phyloP scores from a whole-genome alignment of 2,113 vertebrate genomes.

The Carollia perspicillata region DNA sequence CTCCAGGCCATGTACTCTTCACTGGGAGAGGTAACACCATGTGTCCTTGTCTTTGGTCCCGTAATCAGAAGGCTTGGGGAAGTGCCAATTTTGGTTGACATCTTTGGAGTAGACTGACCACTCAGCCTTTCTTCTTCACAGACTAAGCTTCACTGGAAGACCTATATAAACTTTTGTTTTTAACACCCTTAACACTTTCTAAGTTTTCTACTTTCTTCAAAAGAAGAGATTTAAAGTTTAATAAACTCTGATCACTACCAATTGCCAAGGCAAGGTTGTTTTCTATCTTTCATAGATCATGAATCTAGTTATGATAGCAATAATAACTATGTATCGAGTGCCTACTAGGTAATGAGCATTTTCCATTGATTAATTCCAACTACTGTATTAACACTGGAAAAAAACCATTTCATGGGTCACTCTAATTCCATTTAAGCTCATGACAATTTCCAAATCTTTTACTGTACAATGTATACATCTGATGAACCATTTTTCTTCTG shows the following conservation, averaged over 20 bases:
- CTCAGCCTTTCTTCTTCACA: not conserved
- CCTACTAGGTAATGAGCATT: not conserved
- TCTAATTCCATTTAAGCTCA: not conserved
- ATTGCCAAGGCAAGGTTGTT: not conserved
- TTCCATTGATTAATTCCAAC: not conserved
- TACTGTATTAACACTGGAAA: not conserved
- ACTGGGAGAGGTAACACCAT: not conserved
- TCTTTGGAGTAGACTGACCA: not conserved
- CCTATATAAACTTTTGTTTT: not conserved
- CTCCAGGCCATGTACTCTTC: not conserved
- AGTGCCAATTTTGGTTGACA: not conserved
- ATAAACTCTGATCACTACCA: not conserved
- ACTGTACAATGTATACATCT: not conserved
- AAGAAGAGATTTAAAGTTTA: conserved; percentile 37
- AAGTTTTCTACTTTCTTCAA: not conserved
- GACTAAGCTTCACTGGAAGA: not conserved
- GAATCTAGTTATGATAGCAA: not conserved
- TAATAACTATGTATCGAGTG: not conserved
- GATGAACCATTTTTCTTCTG: not conserved
- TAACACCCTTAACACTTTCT: not conserved
- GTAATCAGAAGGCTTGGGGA: not conserved
- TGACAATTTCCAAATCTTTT: not conserved
- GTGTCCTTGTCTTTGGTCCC: not conserved
- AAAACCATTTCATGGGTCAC: not conserved
- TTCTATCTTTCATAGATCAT: not conserved